Evolutionary conservation across 2,888 invertebrate genomes (phyloP).

Genomic region (Netelia melanura): DNA sequence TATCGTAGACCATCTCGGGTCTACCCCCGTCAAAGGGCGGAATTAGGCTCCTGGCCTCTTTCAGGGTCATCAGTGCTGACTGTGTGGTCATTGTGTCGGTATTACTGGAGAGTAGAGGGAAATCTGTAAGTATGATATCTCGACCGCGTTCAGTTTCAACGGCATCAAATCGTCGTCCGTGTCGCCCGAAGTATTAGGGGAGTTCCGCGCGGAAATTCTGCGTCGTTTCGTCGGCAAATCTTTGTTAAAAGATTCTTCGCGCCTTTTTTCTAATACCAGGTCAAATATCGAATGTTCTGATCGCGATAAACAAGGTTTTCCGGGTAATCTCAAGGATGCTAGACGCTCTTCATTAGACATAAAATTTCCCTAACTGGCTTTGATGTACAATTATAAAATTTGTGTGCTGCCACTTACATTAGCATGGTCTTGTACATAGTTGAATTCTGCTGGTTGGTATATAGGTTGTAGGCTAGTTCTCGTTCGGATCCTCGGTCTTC

Average conservation of each 20-base stretch:
- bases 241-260: neutral
- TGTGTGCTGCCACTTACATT: slow-evolving; percentile 24
- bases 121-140: slow-evolving; percentile 2
- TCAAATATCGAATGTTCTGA: neutral
- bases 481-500: neutral
- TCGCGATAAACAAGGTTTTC: neutral
- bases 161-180: neutral
- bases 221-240: neutral
- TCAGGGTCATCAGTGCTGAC: neutral
- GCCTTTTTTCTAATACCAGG: neutral
- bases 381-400: neutral
- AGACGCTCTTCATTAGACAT: slow-evolving; percentile 7
- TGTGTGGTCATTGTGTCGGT: neutral
- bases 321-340: neutral
- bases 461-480: neutral
- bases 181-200: neutral
- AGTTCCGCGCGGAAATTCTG: neutral
- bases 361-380: slow-evolving; percentile 23
- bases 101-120: neutral
- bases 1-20: neutral
- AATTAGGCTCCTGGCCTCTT: neutral
- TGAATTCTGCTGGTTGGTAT: too few relatives aligned
- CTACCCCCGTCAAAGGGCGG: neutral
- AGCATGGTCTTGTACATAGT: neutral
- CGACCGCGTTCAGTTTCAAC: neutral